phyloP scores from a whole-genome alignment of 37 sponge, comb jelly and placozoan species.

The Spongilla lacustris region DNA sequence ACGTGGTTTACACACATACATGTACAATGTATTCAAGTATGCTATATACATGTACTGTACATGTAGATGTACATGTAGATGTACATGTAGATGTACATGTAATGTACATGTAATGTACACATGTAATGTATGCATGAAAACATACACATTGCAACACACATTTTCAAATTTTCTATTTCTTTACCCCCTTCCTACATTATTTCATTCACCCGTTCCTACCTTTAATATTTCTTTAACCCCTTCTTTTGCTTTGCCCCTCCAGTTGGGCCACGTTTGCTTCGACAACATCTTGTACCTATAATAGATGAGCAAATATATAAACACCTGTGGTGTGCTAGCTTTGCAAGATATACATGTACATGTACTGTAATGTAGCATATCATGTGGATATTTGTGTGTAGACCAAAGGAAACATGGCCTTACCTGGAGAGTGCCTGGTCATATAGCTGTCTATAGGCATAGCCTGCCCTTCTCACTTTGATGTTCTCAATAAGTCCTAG shows the following conservation, averaged over 20 bases:
- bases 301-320: not conserved
- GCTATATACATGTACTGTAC: not conserved
- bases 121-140: not conserved
- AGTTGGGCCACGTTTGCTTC: conserved; percentile 79
- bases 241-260: conserved; percentile 70
- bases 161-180: too few species aligned
- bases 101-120: too few species aligned
- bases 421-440: conserved; percentile 21
- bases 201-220: conserved; percentile 24
- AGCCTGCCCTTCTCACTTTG: conserved; percentile 67
- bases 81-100: not conserved
- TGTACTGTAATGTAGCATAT: too few species aligned
- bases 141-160: not conserved
- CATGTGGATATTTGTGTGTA: not conserved
- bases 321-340: not conserved
- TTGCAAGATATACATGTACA: too few species aligned
- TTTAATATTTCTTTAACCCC: conserved; percentile 75
- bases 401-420: not conserved
- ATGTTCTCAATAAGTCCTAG: conserved; percentile 74
- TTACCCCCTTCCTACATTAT: not conserved
- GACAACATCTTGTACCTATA: conserved; percentile 84
- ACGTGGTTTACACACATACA: not conserved
- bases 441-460: conserved; percentile 62
- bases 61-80: not conserved
- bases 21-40: not conserved